phyloP scores from a whole-genome alignment of 2,113 vertebrate genomes.

The Leptocoma aspasia region DNA sequence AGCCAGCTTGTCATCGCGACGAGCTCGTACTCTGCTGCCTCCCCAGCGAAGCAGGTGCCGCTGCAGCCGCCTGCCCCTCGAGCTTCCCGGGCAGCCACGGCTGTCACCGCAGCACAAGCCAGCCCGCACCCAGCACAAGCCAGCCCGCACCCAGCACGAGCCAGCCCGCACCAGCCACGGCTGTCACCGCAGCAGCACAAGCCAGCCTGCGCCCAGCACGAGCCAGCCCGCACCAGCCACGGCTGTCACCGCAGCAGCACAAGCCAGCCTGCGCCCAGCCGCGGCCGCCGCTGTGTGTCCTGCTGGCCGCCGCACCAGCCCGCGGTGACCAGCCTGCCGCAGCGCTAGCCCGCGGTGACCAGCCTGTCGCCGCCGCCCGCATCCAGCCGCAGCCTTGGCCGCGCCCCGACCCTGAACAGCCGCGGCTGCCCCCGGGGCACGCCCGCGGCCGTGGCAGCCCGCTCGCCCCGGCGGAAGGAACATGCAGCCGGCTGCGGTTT shows the following conservation, averaged over 20 bases:
- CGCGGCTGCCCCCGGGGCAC: neutral
- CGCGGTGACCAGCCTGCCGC: too few species aligned
- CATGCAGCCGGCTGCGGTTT: neutral
- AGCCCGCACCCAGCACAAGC: neutral
- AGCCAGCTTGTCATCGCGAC: neutral
- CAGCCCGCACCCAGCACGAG: too few species aligned
- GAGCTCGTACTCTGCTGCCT: neutral
- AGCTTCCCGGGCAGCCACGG: neutral
- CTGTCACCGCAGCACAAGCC: too few species aligned
- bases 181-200: too few species aligned
- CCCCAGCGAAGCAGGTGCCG: neutral
- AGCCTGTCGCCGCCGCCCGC: neutral
- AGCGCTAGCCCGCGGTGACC: neutral
- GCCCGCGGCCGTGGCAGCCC: neutral
- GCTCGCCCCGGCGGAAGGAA: neutral
- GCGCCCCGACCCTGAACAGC: neutral
- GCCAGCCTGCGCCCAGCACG: too few species aligned
- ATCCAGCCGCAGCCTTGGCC: neutral
- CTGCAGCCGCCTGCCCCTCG: neutral
- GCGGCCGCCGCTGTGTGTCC: too few species aligned
- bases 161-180: too few species aligned
- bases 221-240: too few species aligned
- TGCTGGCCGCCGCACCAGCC: neutral
- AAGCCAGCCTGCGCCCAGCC: neutral
- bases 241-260: neutral